Conservation (phyloP, 2,888 invertebrate species). For the Rhimphoctona megacephalus region DNA sequence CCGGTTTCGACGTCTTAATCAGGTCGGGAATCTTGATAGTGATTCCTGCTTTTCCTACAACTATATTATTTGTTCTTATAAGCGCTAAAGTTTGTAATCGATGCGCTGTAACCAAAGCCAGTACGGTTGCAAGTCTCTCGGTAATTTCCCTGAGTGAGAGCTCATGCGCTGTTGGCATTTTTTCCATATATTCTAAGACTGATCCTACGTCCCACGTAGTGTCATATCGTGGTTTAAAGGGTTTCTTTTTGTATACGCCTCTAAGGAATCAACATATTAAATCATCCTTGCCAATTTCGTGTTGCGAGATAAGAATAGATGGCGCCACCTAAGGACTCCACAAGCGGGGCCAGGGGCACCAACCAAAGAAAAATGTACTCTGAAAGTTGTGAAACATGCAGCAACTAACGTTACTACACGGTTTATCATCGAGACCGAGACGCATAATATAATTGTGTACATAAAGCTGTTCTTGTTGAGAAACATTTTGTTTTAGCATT, state of each 20-base stretch:
- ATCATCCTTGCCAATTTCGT: constrained; percentile 32
- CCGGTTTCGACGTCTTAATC: constrained; percentile 62
- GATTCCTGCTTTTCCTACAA: constrained; percentile 25
- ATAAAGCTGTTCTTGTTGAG: no score
- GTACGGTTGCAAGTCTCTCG: constrained; percentile 54
- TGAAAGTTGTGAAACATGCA: no score
- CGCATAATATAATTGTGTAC: no score
- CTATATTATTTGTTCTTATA: constrained; percentile 57
- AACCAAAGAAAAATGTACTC: no score
- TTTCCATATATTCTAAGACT: constrained; percentile 35
- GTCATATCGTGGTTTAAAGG: constrained; percentile 47
- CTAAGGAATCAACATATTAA: constrained; percentile 48
- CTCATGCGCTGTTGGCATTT: constrained; percentile 22
- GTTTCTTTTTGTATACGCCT: constrained; percentile 54
- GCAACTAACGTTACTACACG: no score
- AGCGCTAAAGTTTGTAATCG: constrained; percentile 53
- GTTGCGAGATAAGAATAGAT: constrained; percentile 41
- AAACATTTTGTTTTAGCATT: no score
- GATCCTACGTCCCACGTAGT: constrained; percentile 59
- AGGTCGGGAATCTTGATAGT: constrained; percentile 60
- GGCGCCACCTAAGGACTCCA: no score
- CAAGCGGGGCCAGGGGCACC: no score
- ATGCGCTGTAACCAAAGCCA: constrained; percentile 62
- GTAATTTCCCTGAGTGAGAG: constrained; percentile 52
- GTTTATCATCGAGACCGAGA: no score